A percentile compares a stretch with the other conserved stretches of the same genome.
Conservation (phyloP, 1,140 invertebrate genomes). For the Drosophila tsacasi region DNA sequence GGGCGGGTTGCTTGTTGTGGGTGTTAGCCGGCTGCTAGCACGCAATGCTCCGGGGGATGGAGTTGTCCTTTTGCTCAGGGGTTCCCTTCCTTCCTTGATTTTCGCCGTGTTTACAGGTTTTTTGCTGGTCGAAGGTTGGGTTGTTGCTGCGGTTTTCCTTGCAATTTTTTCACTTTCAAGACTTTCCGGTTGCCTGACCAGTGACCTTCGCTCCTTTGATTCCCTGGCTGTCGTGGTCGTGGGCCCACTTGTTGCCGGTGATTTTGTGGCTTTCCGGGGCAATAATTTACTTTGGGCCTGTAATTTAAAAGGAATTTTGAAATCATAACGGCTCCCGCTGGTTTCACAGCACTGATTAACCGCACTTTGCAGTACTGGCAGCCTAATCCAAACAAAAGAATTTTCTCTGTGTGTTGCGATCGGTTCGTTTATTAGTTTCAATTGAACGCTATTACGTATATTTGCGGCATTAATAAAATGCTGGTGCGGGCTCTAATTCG, state of each 20-base stretch:
- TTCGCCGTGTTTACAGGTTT: conserved; percentile 46
- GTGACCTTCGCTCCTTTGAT: conserved; percentile 26
- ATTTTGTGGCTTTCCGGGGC: conserved; percentile 53
- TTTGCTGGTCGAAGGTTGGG: conserved; percentile 28
- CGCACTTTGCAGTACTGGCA: conserved; percentile 6
- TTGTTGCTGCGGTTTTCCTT: conserved; percentile 49
- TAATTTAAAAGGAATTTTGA: conserved; percentile 17
- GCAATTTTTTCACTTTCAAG: conserved; percentile 46
- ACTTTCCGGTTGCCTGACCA: conserved; percentile 59
- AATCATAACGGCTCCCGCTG: background rate
- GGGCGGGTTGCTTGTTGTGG: conserved; percentile 24
- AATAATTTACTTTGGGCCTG: conserved; percentile 53
- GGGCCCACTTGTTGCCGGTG: conserved; percentile 57
- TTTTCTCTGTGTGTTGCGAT: conserved; percentile 22
- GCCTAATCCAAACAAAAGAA: conserved; percentile 30
- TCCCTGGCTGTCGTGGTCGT: conserved; percentile 19
- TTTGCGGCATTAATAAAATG: conserved; percentile 24
- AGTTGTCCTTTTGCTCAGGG: conserved; percentile 48
- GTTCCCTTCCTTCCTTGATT: conserved; percentile 45
- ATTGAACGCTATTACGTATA: conserved; percentile 27
- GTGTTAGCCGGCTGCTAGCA: conserved; percentile 36
- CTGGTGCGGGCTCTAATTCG: background rate
- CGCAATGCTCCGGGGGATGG: conserved; percentile 64
- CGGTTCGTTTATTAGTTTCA: conserved; percentile 47
- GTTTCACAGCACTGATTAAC: conserved; percentile 33